Percentiles rank a stretch among this genome's conserved stretches.
These are phyloP conservation scores for Megaceryle torquata DNA, from an alignment of 2,113 vertebrate genomes.

Conservation along the genomic window DNA sequence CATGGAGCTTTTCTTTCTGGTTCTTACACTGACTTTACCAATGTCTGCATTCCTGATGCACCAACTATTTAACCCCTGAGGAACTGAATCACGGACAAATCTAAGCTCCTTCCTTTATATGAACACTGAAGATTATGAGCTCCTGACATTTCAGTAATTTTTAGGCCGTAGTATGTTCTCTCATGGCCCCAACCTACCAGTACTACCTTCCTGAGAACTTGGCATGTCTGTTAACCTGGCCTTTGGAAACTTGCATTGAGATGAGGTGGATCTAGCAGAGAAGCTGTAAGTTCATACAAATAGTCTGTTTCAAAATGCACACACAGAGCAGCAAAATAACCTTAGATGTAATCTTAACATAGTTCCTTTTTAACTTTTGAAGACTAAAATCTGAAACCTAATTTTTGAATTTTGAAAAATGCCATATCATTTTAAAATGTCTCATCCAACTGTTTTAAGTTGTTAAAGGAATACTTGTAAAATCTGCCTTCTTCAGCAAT, in stretches of 20 bases:
- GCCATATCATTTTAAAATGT: neutral
- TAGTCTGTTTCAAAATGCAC: neutral
- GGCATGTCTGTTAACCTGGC: neutral
- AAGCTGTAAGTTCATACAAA: neutral
- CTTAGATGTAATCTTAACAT: neutral
- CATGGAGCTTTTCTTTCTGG: neutral
- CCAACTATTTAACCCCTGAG: neutral
- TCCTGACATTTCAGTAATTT: neutral
- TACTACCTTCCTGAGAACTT: neutral
- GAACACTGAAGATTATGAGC: neutral
- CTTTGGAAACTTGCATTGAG: neutral
- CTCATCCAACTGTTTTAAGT: neutral
- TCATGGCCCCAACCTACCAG: neutral
- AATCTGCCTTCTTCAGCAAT: neutral
- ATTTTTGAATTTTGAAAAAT: neutral
- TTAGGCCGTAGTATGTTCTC: neutral
- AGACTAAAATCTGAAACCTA: neutral
- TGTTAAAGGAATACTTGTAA: conserved; percentile 14
- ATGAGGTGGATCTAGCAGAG: neutral
- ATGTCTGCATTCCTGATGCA: neutral
- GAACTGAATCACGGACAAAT: neutral
- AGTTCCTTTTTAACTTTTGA: neutral
- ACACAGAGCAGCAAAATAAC: neutral
- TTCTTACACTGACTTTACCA: neutral
- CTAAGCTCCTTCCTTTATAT: neutral